Evolutionary conservation across 2,797 vertebrate genomes (phyloP).

Genomic region (Acrossocheilus fasciatus): DNA sequence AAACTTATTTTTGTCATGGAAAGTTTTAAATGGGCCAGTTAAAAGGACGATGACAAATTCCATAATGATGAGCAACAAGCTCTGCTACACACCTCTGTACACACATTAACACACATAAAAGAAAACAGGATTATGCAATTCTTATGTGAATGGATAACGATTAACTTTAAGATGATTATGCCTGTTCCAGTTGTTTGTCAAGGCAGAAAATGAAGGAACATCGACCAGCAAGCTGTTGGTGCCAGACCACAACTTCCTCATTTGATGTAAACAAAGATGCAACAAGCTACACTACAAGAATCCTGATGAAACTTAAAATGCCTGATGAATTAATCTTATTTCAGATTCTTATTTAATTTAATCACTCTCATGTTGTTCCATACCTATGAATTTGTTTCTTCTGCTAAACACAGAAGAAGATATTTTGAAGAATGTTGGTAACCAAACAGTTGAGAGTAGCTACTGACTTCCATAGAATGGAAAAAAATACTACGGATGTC

Average conservation of each 20-base stretch:
- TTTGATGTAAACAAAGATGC: not conserved
- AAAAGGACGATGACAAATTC: slow-evolving; percentile 10
- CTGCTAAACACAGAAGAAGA: not conserved
- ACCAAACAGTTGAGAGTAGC: not conserved
- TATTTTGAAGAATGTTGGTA: not conserved
- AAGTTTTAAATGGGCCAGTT: slow-evolving; percentile 7
- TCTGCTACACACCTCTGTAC: slow-evolving; percentile 2
- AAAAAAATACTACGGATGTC: not conserved
- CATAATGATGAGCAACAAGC: slow-evolving; percentile 14
- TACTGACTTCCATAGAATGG: not conserved
- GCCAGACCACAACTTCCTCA: not conserved
- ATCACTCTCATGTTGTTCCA: not conserved
- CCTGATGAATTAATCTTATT: not conserved
- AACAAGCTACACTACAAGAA: not conserved
- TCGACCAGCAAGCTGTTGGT: too few species aligned
- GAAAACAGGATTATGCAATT: not conserved
- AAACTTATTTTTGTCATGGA: slow-evolving; percentile 28
- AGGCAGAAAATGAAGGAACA: not conserved
- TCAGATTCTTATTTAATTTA: not conserved
- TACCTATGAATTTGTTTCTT: not conserved
- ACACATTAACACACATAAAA: slow-evolving; percentile 10
- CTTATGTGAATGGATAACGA: not conserved
- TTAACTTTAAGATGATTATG: not conserved
- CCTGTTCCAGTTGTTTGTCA: not conserved
- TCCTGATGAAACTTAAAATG: not conserved